A percentile compares a stretch with the other conserved stretches of the same genome.
Evolutionary conservation across 1,140 invertebrate species (phyloP).

Genomic region (Trigoniulus corallinus): DNA sequence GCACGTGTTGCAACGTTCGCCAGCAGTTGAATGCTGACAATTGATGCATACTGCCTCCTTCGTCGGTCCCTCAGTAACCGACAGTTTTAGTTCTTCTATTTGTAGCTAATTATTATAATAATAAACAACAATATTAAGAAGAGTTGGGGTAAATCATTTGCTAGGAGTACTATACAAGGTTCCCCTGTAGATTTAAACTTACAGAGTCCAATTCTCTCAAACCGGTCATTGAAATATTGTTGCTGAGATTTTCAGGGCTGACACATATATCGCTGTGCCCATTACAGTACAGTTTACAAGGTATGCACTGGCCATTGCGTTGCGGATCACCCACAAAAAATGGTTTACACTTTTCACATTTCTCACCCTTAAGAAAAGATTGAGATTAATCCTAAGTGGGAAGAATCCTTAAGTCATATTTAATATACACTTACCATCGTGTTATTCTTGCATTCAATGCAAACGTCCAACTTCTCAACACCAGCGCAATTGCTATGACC

Average conservation of each 20-base stretch:
- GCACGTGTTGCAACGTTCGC: constrained; percentile 67
- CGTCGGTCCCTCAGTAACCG: constrained; percentile 37
- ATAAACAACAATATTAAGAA: background rate
- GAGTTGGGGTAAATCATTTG: too few species aligned
- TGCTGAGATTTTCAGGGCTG: constrained; percentile 20
- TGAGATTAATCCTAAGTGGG: background rate
- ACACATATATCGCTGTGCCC: constrained; percentile 71
- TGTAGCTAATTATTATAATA: constrained; percentile 1
- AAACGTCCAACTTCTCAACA: constrained; percentile 53
- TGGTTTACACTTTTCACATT: constrained; percentile 74
- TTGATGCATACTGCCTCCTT: constrained; percentile 61
- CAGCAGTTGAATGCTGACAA: constrained; percentile 70
- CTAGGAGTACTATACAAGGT: too few species aligned
- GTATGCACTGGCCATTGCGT: constrained; percentile 66
- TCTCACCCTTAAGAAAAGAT: constrained; percentile 30
- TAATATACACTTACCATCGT: constrained; percentile 45
- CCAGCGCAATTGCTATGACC: constrained; percentile 82
- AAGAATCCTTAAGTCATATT: background rate
- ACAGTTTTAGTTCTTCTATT: background rate
- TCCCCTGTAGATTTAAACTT: too few species aligned
- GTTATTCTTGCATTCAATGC: constrained; percentile 75
- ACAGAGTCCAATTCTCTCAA: background rate
- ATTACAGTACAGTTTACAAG: constrained; percentile 76
- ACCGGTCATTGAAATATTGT: background rate
- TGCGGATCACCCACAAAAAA: constrained; percentile 80